Base-by-base conservation (phyloP, 2,888 invertebrate genomes). In the Sphaerophoria rueppellii region DNA sequence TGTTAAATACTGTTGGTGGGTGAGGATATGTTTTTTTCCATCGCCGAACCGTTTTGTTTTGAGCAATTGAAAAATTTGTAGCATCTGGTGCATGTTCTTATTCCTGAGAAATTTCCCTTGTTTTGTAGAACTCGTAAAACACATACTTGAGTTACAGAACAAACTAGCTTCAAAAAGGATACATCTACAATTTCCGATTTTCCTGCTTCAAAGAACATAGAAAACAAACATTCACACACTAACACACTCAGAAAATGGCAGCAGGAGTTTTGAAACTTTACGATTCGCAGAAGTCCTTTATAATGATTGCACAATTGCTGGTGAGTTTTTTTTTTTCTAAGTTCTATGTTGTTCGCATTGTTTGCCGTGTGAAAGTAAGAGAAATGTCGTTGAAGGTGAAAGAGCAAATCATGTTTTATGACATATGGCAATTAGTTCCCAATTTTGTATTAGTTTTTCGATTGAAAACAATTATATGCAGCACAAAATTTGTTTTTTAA, bases 251-350 rank as follows among this genome's bases (percentile, higher is more conserved):
- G 60, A 73, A 14, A 55, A 65, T 65, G 79, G 24, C 37, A 11
- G 46, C 46, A 34, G 69, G 72, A 85, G 67, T 80, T 63, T 61
- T 48, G 5, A 73, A 85, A 80, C 75, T 69, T 76, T 80, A 46
- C 43, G 46, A 40, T 58, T 63, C 76, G 32, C 50, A 65, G 37
- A 80, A 61, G 52, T 72, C 57, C 24, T 70, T 76, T 48, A 52
- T 69, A 32, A 71, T 76, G 72, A 67, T 83, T 34, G 57, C 61
- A 14, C 65, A 72, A 65, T 72, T 79, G 16, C 37, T 85, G 83
- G 83, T 85, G 52, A 85, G 83, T 85, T 75, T 43, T 43, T 43
- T 6, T 46, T 37, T 16, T 12, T 32, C 58, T 58, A 58, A 58
- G 4, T 58, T 35, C n/a, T 48, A 6, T 48, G 5, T 9, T 40